Conservation (phyloP, 2,113 vertebrate species). For the Seriola dumerili region DNA sequence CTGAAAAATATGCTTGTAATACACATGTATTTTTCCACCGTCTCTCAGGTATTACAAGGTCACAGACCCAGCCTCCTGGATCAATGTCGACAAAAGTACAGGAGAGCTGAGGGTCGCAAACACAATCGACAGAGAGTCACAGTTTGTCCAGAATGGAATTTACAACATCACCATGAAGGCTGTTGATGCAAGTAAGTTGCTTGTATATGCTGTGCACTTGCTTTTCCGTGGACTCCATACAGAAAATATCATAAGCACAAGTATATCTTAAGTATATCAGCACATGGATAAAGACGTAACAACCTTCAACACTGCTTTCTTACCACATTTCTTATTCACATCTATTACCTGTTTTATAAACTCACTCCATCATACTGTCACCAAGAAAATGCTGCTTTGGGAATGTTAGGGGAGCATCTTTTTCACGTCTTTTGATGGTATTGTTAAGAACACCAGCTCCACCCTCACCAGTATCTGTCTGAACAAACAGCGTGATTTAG, state of each 20-base stretch:
- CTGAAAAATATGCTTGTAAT: background rate
- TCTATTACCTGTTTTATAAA: background rate
- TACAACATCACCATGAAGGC: constrained; percentile 82
- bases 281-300: background rate
- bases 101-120: constrained; percentile 88
- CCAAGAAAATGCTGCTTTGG: background rate
- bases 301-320: background rate
- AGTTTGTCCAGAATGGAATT: constrained; percentile 80
- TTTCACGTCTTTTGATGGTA: background rate
- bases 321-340: background rate
- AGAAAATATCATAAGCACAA: background rate
- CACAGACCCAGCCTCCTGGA: constrained; percentile 86
- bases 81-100: constrained; percentile 81
- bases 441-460: constrained; percentile 20
- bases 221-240: background rate
- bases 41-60: constrained; percentile 87
- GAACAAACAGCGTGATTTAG: background rate
- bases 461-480: constrained; percentile 46
- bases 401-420: background rate
- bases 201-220: background rate
- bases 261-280: background rate
- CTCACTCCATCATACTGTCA: background rate
- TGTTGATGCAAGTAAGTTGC: constrained; percentile 77
- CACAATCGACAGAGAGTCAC: constrained; percentile 88
- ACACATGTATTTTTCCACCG: constrained; percentile 29